A percentile compares a stretch with the other conserved stretches of the same genome.
These are phyloP conservation scores for Phoxinus dragarum DNA, from an alignment of 2,797 vertebrate species.

Conservation along the genomic window DNA sequence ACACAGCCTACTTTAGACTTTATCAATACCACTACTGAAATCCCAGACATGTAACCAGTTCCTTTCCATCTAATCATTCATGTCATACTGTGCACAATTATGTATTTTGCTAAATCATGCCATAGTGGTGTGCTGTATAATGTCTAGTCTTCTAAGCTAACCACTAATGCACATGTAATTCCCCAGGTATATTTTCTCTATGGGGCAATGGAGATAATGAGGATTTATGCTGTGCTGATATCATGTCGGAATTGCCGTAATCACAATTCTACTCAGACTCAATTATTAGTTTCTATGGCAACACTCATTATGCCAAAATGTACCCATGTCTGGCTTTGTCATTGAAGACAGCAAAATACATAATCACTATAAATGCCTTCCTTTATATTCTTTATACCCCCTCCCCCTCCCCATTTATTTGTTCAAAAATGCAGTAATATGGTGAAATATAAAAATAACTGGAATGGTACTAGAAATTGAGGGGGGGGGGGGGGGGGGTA, in stretches of 20 bases:
- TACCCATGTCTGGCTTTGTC: constrained; percentile 1
- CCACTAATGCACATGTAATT: constrained; percentile 24
- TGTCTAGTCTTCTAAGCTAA: constrained; percentile 15
- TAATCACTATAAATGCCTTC: background rate
- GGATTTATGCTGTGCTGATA: constrained; percentile 23
- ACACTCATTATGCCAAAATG: background rate
- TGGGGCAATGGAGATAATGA: constrained; percentile 9
- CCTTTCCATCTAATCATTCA: constrained; percentile 31
- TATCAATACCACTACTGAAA: constrained; percentile 29
- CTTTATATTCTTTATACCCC: background rate
- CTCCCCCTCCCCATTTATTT: no score
- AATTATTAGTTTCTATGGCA: background rate
- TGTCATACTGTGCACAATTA: background rate
- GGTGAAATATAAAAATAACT: no score
- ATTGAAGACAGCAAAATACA: background rate
- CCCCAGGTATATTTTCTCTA: background rate
- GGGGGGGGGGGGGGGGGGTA: no score
- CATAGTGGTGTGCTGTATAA: constrained; percentile 15
- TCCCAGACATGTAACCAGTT: constrained; percentile 34
- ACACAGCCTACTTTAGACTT: constrained; percentile 10
- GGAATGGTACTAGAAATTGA: background rate
- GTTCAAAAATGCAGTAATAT: no score
- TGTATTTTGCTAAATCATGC: constrained; percentile 15
- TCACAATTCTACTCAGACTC: background rate
- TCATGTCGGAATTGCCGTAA: constrained; percentile 8